Conservation (phyloP, 2,113 vertebrate species). For the Oryzias celebensis region DNA sequence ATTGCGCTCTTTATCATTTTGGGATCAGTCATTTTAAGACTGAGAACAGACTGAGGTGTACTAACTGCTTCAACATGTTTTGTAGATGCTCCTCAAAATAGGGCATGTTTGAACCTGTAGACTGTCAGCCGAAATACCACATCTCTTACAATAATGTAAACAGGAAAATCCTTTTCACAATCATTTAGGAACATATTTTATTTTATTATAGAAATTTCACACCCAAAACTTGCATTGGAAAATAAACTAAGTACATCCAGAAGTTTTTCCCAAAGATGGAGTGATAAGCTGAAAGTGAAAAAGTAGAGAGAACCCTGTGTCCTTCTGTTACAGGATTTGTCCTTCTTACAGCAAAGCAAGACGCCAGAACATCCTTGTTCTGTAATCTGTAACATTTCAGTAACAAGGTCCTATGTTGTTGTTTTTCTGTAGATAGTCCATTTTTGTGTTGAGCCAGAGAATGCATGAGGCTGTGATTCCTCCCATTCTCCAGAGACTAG, state of each 20-base stretch:
- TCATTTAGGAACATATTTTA: neutral
- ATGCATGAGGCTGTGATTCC: conserved; percentile 16
- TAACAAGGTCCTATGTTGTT: conserved; percentile 28
- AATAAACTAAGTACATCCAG: conserved; percentile 2
- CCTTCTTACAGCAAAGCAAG: neutral
- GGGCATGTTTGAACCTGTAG: too few species aligned
- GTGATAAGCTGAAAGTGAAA: neutral
- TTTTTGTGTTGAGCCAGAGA: conserved; percentile 13
- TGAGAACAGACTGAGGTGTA: too few species aligned
- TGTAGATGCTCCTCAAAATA: too few species aligned
- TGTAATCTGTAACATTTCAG: conserved; percentile 6
- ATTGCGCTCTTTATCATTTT: too few species aligned
- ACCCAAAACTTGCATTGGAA: neutral
- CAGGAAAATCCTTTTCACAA: neutral
- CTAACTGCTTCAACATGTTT: too few species aligned
- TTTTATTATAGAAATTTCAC: neutral
- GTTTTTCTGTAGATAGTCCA: conserved; percentile 2
- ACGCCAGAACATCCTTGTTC: neutral
- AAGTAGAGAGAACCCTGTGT: neutral
- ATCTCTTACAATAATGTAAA: neutral
- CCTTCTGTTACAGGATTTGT: neutral
- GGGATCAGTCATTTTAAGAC: too few species aligned
- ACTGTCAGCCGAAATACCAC: too few species aligned
- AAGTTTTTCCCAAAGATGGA: neutral
- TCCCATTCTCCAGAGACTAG: conserved; percentile 38